Percentiles rank a stretch among this genome's conserved stretches.
Evolutionary conservation across 1,140 invertebrate species (phyloP).

Genomic region (Lordiphosa collinella): DNA sequence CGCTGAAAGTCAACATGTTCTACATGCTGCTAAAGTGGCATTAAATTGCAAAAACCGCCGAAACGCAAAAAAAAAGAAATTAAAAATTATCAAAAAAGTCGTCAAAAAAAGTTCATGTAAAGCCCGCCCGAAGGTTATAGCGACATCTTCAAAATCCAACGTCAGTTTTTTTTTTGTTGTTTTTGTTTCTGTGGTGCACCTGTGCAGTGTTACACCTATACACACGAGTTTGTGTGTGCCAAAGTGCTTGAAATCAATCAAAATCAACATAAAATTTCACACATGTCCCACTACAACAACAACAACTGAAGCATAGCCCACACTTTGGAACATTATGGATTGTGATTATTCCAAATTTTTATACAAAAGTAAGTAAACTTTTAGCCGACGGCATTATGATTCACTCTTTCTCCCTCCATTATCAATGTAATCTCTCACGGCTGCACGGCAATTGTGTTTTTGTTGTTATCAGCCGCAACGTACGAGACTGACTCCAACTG

Average conservation of each 20-base stretch:
- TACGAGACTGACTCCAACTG: too few species aligned
- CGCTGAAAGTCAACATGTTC: too few species aligned
- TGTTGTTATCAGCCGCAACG: too few species aligned
- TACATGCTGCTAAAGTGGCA: too few species aligned
- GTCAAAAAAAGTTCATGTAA: not conserved
- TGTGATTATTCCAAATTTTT: slow-evolving; percentile 14
- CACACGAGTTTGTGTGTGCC: not conserved
- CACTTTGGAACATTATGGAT: not conserved
- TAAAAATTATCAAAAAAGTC: not conserved
- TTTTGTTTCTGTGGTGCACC: too few species aligned
- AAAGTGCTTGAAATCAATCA: not conserved
- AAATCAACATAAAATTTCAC: slow-evolving; percentile 4
- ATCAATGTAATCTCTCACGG: too few species aligned
- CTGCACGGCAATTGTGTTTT: too few species aligned
- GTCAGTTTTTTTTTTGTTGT: too few species aligned
- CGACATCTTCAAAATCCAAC: too few species aligned
- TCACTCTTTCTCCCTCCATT: too few species aligned
- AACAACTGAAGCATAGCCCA: slow-evolving; percentile 2
- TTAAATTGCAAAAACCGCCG: not conserved
- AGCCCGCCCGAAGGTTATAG: too few species aligned
- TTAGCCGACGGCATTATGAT: slow-evolving; percentile 1
- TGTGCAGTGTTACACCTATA: too few species aligned
- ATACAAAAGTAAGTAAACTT: slow-evolving; percentile 11
- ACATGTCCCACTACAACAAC: slow-evolving; percentile 4
- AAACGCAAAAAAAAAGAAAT: not conserved